Evolutionary conservation across 2,888 invertebrate genomes (phyloP), one percentile per base, ranked within the genome.

Genomic region (Dryocosmus kuriphilus): DNA sequence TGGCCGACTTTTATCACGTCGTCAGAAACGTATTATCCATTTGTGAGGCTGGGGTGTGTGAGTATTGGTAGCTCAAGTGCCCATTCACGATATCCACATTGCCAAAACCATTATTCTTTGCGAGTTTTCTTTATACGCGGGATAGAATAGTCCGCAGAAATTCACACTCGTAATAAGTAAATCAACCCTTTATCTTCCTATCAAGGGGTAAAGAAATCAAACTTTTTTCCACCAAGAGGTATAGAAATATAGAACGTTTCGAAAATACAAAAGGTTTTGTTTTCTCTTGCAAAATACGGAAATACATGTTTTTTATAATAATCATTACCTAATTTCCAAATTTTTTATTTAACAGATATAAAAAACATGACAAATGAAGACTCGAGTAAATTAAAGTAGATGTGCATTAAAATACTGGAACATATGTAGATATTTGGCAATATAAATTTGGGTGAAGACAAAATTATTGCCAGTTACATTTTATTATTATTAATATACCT

Each of bases 1-100:
- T 27, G 30, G 30, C 8, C 27, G 14, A 27, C 9, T 27, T 63
- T 38, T 32, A 78, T 55, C 35, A 62, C 16, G 41, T 61, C 61
- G 60, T 51, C 51, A 51, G 71, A 30, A 71, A 71, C 71, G 32
- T 46, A 46, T 71, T 71, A 51, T 67, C 67, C 38, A 46, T 46
- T 67, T 46, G 41, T 30, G 38, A 63, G 35, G 3, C 9, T 55
- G 60, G 7, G 14, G 60, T 1, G 14, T 27, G 27, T 60, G 27
- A 24, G 41, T 41, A 41, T 38, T 38, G 24, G 35, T 63, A n/a
- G 32, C 62, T 62, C 62, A 63, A 63, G 63, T 63, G 35, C n/a
- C 38, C 63, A 63, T 63, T 22, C 9, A 32, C 63, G 22, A 35
- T 65, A 65, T 65, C 24, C 41, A 32, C 65, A 41, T 65, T 65